Percentiles rank a stretch among this genome's conserved stretches.
Evolutionary conservation across 2,113 vertebrate genomes (phyloP).

Genomic region (Lophochroa leadbeateri): DNA sequence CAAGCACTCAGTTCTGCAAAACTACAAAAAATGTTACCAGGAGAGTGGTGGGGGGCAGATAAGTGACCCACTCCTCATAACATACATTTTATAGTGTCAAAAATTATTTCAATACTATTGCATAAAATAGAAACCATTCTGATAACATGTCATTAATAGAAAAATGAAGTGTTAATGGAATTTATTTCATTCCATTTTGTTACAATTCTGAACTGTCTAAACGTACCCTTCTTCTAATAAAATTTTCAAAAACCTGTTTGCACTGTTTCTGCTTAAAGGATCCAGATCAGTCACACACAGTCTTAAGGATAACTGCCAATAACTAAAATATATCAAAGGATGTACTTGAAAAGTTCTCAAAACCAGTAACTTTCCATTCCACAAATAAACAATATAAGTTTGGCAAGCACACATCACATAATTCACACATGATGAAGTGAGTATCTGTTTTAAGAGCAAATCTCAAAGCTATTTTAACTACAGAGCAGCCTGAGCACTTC

Average conservation of each 20-base stretch:
- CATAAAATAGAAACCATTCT: not conserved
- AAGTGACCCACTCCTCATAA: not conserved
- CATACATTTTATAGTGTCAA: not conserved
- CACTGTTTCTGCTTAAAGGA: not conserved
- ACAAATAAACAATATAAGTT: not conserved
- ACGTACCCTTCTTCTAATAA: not conserved
- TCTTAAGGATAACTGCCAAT: not conserved
- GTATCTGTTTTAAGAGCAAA: conserved; percentile 4
- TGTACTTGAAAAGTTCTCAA: not conserved
- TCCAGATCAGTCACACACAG: not conserved
- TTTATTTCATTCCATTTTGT: not conserved
- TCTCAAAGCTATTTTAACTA: conserved; percentile 14
- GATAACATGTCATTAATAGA: not conserved
- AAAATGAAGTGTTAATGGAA: not conserved
- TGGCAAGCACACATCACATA: not conserved
- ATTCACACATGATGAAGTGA: not conserved
- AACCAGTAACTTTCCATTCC: not conserved
- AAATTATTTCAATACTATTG: not conserved
- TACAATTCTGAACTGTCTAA: not conserved
- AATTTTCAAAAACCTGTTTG: not conserved
- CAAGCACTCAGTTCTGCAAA: not conserved
- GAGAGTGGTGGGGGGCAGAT: not conserved
- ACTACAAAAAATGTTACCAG: not conserved
- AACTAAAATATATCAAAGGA: conserved; percentile 12
- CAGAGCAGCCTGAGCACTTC: not conserved